These are phyloP conservation scores for Nautilus pompilius DNA, from an alignment of 1,140 invertebrate species.

Conservation along the genomic window DNA sequence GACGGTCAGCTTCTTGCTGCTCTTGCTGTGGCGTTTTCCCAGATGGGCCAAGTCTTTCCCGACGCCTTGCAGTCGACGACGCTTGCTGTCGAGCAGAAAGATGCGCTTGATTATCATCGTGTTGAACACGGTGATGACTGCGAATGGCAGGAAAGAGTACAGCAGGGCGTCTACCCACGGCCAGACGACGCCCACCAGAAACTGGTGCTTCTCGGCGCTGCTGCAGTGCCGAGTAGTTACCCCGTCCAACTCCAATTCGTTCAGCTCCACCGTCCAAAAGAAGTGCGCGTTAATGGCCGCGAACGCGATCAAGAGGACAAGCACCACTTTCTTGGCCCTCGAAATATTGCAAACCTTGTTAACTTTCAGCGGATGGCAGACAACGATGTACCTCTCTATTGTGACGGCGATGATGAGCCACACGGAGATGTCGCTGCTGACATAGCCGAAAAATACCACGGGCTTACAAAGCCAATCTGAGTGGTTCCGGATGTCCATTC, in stretches of 20 bases:
- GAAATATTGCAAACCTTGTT: slow-evolving; percentile 34
- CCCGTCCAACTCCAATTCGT: not conserved
- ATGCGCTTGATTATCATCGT: slow-evolving; percentile 36
- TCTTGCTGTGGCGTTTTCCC: slow-evolving; percentile 29
- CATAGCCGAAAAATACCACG: slow-evolving; percentile 39
- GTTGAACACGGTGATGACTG: slow-evolving; percentile 42
- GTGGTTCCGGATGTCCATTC: slow-evolving; percentile 26
- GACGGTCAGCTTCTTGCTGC: slow-evolving; percentile 35
- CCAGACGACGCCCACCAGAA: slow-evolving; percentile 39
- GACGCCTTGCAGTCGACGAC: not conserved
- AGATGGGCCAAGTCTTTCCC: not conserved
- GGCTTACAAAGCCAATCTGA: slow-evolving; percentile 41
- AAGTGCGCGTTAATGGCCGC: slow-evolving; percentile 36
- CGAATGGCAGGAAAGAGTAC: slow-evolving; percentile 46
- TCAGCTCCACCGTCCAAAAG: slow-evolving; percentile 32
- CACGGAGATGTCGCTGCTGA: slow-evolving; percentile 44
- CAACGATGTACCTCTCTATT: slow-evolving; percentile 47
- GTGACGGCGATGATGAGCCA: slow-evolving; percentile 56
- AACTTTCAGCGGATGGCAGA: slow-evolving; percentile 43
- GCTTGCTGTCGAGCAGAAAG: slow-evolving; percentile 4
- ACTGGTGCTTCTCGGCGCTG: slow-evolving; percentile 13
- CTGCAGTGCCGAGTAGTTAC: slow-evolving; percentile 11
- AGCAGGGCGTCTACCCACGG: slow-evolving; percentile 48
- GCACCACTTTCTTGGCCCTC: slow-evolving; percentile 25
- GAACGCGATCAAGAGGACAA: slow-evolving; percentile 19